Evolutionary conservation across 2,888 invertebrate genomes (phyloP), one percentile per base, ranked within the genome.

Genomic region (Brenthis hecate): DNA sequence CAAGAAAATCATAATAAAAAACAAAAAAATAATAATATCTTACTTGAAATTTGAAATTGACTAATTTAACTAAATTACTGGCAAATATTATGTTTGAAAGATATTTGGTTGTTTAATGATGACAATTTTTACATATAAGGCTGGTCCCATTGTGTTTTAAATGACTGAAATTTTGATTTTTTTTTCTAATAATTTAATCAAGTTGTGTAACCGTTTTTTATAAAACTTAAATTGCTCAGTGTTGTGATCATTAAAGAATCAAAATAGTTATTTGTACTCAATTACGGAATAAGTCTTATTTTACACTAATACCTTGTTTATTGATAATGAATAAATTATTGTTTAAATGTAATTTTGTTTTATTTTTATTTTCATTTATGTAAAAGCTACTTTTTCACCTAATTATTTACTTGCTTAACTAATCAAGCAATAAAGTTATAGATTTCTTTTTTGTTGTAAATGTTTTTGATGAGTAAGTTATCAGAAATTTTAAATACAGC

Each of bases 271-370:
- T 19, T 66, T 36, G 54, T 55, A 58, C 65, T 72, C 67, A 72
- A 70, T 67, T 72, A 72, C 70, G 48, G 47, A 65, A 65, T 69
- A 69, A 69, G 66, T 66, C 65, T 70, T 65, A 72, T 70, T 70
- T 67, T 71, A 74, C 70, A 72, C 70, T 70, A 73, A 69, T 70
- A 70, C 53, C 65, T 62, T 73, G 70, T 71, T 74, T 75, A 70
- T 68, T 73, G 73, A 71, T 72, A 69, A 73, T 70, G 58, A 76
- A 75, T 76, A 76, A 76, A 76, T 74, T 75, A 75, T 74, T 74
- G 75, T 73, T 73, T 73, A 73, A 69, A 56, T 71, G 69, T 66
- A 69, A 48, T 60, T 68, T 61, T 69, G 50, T 70, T 68, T 73
- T 68, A 57, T 69, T 72, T 16, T 5, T 16, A 5, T 28, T 13